Base-by-base conservation (phyloP, 2,888 invertebrate species). In the Lycia hirtaria region DNA sequence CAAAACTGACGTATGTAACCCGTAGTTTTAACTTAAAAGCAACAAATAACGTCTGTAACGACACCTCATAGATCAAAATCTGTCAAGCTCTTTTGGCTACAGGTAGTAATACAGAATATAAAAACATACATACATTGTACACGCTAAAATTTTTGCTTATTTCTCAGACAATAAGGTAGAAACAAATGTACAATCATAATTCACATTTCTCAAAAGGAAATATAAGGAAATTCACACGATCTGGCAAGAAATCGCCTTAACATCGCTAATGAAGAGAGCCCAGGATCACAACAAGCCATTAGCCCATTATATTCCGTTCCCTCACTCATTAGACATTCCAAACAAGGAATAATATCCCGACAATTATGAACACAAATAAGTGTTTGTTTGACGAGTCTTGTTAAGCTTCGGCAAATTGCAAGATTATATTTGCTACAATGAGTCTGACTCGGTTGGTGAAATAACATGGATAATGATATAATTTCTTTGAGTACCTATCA, bases 331-430 rank as follows among this genome's bases (percentile, higher is more conserved):
- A 56, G 51, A 33, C 32, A 51, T 40, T 47, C 56, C 45, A 56
- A 56, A 56, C 56, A 51, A 51, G 56, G 26, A 45, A 56, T 40
- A 51, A 45, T 45, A 56, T 51, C 56, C 56, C 26, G 56, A 51
- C 56, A 56, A 56, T 56, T 56, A 56, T 56, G 44, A 26, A 26
- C 15, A 50, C 51, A 51, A 56, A 51, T 38, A 56, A 37, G 24
- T 28, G 45, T 55, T 48, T 41, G 37, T 55, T 20, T 55, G 44
- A 50, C 28, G 49, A 44, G 33, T 14, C 43, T 49, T 38, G 56
- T 37, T 41, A 32, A 40, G 45, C 43, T 48, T 38, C 26, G 43
- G 47, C 26, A 40, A 47, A 52, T 54, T 47, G 33, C 33, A 41
- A 33, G 32, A 40, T 33, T 54, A 19, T 28, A 14, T 12, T 14